These are phyloP conservation scores for Crossaster papposus DNA, from an alignment of 53 echinoderm and acorn worm genomes.

Conservation along the genomic window DNA sequence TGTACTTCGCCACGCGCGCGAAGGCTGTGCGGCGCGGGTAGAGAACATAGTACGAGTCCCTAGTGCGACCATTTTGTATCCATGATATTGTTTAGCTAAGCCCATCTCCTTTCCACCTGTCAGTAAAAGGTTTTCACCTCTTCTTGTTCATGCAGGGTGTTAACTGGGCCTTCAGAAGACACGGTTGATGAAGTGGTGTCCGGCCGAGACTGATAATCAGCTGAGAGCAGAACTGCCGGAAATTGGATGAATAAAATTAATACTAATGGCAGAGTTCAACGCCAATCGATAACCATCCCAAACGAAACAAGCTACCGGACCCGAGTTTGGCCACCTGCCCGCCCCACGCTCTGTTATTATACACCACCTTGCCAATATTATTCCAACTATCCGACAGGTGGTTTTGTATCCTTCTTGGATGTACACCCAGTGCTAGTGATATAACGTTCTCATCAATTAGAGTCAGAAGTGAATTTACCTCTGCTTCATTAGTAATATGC, in stretches of 20 bases:
- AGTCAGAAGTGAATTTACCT: background rate
- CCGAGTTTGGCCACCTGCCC: background rate
- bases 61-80: too few species aligned
- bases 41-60: too few species aligned
- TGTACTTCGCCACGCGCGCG: too few species aligned
- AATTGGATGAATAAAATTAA: constrained; percentile 20
- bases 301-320: background rate
- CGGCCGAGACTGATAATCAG: background rate
- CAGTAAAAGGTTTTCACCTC: background rate
- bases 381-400: too few species aligned
- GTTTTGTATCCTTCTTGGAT: background rate
- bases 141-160: background rate
- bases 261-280: constrained; percentile 8
- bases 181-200: background rate
- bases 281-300: background rate
- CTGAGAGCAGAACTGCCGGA: background rate
- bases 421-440: background rate
- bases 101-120: too few species aligned
- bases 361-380: background rate
- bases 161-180: background rate
- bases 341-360: background rate
- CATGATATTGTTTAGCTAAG: too few species aligned
- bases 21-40: too few species aligned
- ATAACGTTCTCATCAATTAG: background rate
- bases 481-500: background rate